phyloP scores from a whole-genome alignment of 2,888 invertebrate species.

The Rutpela maculata region DNA sequence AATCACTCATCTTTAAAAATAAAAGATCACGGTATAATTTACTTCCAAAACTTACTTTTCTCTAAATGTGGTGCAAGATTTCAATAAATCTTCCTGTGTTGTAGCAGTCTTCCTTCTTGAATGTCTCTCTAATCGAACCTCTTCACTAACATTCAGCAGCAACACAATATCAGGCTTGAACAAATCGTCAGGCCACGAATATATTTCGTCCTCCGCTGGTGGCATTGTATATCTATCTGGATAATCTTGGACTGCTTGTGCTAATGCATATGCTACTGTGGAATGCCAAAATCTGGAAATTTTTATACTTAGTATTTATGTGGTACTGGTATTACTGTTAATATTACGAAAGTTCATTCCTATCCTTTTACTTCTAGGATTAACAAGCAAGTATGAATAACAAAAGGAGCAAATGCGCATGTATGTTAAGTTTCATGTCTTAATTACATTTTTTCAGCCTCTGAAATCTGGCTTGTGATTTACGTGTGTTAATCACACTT shows the following conservation, averaged over 20 bases:
- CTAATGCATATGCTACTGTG: slow-evolving; percentile 73
- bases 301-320: too few species aligned
- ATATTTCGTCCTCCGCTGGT: slow-evolving; percentile 64
- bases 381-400: too few species aligned
- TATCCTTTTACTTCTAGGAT: too few species aligned
- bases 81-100: slow-evolving; percentile 67
- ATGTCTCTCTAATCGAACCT: slow-evolving; percentile 68
- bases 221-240: slow-evolving; percentile 64
- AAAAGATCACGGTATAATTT: too few species aligned
- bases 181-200: slow-evolving; percentile 73
- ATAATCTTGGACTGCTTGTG: slow-evolving; percentile 66
- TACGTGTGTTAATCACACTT: too few species aligned
- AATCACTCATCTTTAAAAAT: too few species aligned
- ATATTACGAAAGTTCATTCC: too few species aligned
- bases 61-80: slow-evolving; percentile 63
- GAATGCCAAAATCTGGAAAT: slow-evolving; percentile 73
- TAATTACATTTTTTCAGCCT: too few species aligned
- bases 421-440: too few species aligned
- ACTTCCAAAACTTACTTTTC: slow-evolving; percentile 64
- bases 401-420: too few species aligned
- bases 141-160: slow-evolving; percentile 72
- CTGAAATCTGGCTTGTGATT: too few species aligned
- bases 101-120: slow-evolving; percentile 64
- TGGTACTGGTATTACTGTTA: too few species aligned
- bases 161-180: slow-evolving; percentile 72